phyloP scores from a whole-genome alignment of 2,797 vertebrate species.

The Staurois parvus region DNA sequence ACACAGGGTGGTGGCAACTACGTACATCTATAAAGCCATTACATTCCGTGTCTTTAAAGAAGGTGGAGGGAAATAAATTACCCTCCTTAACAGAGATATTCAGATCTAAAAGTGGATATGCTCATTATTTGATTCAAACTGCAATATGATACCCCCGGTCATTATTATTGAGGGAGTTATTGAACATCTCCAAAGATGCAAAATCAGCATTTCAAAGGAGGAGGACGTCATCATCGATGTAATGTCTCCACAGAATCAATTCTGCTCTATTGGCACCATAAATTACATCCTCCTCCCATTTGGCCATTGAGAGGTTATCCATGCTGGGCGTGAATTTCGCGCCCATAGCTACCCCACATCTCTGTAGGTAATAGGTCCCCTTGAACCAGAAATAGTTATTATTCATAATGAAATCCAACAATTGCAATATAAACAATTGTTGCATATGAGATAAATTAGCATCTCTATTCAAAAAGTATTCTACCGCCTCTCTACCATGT shows the following conservation, averaged over 20 bases:
- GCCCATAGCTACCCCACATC: not conserved
- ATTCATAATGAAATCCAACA: not conserved
- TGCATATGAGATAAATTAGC: no score
- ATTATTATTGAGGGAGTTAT: not conserved
- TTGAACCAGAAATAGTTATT: not conserved
- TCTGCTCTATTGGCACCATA: not conserved
- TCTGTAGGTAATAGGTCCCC: not conserved
- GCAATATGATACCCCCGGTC: not conserved
- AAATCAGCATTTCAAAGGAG: not conserved
- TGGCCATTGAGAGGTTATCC: not conserved
- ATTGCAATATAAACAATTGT: no score
- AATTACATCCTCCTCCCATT: not conserved
- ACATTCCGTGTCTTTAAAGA: not conserved
- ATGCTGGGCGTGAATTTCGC: not conserved
- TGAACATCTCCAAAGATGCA: not conserved
- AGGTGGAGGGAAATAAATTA: not conserved
- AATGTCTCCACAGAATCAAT: not conserved
- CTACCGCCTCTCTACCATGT: no score
- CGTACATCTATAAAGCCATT: no score
- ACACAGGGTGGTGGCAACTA: no score
- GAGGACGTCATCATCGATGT: not conserved
- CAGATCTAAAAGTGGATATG: no score
- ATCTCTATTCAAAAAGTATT: no score
- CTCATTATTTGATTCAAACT: not conserved
- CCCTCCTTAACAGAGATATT: no score